These are phyloP conservation scores for Pseudochirops corinnae DNA, from an alignment of 2,797 vertebrate species.

Conservation along the genomic window DNA sequence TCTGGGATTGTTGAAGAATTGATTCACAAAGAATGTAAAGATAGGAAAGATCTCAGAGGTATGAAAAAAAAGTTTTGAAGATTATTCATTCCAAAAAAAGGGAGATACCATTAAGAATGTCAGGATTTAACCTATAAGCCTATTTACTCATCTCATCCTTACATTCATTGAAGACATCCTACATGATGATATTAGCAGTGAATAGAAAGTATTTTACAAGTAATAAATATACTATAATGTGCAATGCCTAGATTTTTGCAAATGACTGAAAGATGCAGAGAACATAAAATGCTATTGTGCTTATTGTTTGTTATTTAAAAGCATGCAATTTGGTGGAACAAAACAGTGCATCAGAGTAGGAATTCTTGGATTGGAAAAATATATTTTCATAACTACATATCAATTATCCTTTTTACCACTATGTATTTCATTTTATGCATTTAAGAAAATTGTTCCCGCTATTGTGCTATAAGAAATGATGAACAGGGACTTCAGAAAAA, in stretches of 20 bases:
- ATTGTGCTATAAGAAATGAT: no score
- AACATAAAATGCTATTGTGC: background rate
- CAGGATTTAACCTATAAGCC: background rate
- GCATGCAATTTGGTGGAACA: background rate
- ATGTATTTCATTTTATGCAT: background rate
- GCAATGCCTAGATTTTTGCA: background rate
- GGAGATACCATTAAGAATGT: background rate
- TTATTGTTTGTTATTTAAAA: background rate
- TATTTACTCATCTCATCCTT: background rate
- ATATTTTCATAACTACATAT: background rate
- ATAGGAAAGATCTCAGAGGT: background rate
- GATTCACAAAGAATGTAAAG: background rate
- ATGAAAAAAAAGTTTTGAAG: background rate
- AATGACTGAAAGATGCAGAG: background rate
- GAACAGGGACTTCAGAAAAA: no score
- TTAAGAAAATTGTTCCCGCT: background rate
- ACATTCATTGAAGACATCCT: background rate
- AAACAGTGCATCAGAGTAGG: background rate
- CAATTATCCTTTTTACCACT: background rate
- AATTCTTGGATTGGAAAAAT: background rate
- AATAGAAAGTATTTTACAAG: background rate
- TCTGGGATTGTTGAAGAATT: background rate
- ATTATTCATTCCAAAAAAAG: background rate
- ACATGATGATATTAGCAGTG: background rate
- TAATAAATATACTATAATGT: background rate